A percentile compares a stretch with the other conserved stretches of the same genome.
phyloP scores from a whole-genome alignment of 2,797 vertebrate genomes.

The Bradypodion ventrale region DNA sequence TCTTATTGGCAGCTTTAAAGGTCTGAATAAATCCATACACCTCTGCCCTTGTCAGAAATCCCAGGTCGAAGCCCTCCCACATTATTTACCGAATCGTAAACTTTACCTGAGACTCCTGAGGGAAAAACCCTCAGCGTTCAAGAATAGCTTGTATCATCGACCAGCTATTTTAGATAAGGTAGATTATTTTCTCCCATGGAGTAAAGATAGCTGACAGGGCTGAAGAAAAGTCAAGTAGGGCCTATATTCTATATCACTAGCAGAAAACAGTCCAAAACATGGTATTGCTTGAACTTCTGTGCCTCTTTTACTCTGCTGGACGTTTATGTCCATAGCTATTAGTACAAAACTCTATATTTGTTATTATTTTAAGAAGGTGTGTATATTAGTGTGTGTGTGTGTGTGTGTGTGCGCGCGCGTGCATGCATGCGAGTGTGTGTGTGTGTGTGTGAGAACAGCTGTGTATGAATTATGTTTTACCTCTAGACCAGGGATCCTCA shows the following conservation, averaged over 20 bases:
- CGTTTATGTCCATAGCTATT: neutral
- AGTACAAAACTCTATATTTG: neutral
- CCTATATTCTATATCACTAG: constrained; percentile 7
- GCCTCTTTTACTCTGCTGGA: neutral
- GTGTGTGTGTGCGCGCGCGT: too few relatives aligned
- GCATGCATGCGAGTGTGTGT: too few relatives aligned
- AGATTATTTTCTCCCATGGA: constrained; percentile 18
- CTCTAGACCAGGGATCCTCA: too few relatives aligned
- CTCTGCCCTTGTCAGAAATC: constrained; percentile 30
- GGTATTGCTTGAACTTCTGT: neutral
- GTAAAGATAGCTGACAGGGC: constrained; percentile 8
- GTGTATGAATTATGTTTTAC: too few relatives aligned
- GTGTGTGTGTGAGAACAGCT: too few relatives aligned
- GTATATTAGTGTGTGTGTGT: too few relatives aligned
- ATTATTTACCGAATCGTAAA: constrained; percentile 38
- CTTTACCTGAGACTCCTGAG: constrained; percentile 16
- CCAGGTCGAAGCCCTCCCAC: constrained; percentile 14
- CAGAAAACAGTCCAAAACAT: neutral
- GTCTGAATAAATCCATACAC: constrained; percentile 32
- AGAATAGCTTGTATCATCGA: constrained; percentile 26
- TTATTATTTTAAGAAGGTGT: neutral
- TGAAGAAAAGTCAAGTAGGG: constrained; percentile 10
- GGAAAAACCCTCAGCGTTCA: neutral
- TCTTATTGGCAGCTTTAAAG: constrained; percentile 39
- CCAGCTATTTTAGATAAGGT: constrained; percentile 35